Conservation (phyloP, 2,888 invertebrate genomes). For the Stramonita haemastoma region DNA sequence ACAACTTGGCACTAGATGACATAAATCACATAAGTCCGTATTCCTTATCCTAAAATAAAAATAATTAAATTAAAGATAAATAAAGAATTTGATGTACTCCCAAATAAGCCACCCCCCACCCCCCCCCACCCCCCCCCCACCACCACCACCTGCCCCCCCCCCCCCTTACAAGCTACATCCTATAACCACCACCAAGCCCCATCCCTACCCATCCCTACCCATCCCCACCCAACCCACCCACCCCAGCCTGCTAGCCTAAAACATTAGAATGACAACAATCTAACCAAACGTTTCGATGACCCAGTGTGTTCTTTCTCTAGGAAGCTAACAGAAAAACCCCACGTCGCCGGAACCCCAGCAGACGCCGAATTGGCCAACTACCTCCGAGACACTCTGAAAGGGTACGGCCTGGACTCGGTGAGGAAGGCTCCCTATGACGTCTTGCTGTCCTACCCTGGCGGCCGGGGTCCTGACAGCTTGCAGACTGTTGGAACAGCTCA, state of each 20-base stretch:
- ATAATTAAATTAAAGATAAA: no score
- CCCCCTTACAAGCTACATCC: no score
- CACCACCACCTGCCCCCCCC: no score
- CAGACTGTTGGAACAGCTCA: constrained; percentile 46
- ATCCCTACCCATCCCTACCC: background rate
- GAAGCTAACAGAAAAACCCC: constrained; percentile 63
- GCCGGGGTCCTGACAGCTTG: constrained; percentile 60
- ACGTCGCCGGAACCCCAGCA: constrained; percentile 69
- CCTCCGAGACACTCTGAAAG: constrained; percentile 62
- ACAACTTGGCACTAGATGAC: no score
- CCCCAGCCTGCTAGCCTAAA: background rate
- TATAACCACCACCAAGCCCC: no score
- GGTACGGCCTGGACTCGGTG: constrained; percentile 67
- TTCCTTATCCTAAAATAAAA: no score
- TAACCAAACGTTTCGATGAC: background rate
- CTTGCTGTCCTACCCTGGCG: constrained; percentile 70
- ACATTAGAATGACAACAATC: background rate
- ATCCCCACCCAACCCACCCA: background rate
- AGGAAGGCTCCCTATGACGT: constrained; percentile 70
- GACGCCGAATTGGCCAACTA: constrained; percentile 64
- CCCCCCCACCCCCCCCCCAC: no score
- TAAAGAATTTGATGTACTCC: no score
- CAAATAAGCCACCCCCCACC: no score
- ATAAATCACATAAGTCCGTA: no score
- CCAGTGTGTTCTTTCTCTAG: constrained; percentile 45